A percentile compares a stretch with the other conserved stretches of the same genome.
Conservation (phyloP, 2,797 vertebrate species). For the Bradypus variegatus region DNA sequence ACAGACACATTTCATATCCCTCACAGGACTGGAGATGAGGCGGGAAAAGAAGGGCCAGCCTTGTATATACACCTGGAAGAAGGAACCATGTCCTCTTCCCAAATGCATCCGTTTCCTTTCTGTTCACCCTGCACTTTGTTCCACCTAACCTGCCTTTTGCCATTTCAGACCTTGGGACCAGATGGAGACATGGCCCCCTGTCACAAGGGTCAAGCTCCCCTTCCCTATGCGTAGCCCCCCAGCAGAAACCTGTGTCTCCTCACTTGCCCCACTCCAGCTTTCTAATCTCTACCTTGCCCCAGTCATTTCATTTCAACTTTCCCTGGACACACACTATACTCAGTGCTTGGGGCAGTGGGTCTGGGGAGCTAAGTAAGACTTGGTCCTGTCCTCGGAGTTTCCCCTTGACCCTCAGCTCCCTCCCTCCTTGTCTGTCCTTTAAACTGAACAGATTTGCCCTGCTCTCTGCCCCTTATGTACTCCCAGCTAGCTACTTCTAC, state of each 20-base stretch:
- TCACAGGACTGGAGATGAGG: neutral
- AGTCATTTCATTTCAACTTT: constrained; percentile 2
- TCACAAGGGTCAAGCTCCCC: neutral
- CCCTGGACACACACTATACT: neutral
- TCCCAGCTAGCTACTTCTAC: neutral
- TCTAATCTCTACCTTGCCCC: neutral
- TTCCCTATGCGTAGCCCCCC: neutral
- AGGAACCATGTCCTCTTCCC: neutral
- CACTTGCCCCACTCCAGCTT: neutral
- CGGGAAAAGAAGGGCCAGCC: neutral
- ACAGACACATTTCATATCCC: neutral
- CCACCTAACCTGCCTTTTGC: neutral
- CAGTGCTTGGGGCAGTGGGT: neutral
- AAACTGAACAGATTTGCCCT: neutral
- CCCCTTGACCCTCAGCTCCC: neutral
- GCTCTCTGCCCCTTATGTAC: neutral
- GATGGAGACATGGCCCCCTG: neutral
- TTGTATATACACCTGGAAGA: neutral
- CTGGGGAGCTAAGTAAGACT: neutral
- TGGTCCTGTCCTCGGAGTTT: neutral
- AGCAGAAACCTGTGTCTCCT: neutral
- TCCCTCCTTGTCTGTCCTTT: neutral
- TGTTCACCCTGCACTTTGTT: neutral
- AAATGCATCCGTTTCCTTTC: neutral
- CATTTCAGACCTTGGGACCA: neutral